phyloP scores from a whole-genome alignment of 2,113 vertebrate genomes.

The Antigone vipio region DNA sequence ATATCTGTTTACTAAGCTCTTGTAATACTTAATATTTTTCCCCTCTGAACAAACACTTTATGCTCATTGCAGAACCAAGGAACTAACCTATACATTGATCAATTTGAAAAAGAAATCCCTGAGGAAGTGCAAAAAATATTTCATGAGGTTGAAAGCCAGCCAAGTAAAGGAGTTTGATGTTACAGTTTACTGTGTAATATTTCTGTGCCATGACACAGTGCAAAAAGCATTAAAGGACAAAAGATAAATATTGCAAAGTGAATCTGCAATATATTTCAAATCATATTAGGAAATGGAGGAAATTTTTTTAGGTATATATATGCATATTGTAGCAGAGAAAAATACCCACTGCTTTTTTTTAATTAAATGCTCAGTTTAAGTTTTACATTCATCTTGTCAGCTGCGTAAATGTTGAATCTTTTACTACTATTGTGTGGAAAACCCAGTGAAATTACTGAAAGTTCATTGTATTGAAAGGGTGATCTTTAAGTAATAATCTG shows the following conservation, averaged over 20 bases:
- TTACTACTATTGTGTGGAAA: background rate
- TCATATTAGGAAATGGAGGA: background rate
- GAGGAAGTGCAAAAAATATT: background rate
- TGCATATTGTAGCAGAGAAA: background rate
- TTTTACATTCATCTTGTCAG: background rate
- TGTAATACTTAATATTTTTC: background rate
- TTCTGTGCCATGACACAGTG: background rate
- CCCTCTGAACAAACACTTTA: background rate
- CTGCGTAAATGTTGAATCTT: background rate
- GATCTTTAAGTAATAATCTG: background rate
- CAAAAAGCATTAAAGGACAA: background rate
- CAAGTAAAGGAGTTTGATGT: background rate
- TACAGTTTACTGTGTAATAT: background rate
- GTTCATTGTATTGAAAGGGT: background rate
- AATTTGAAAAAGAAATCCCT: background rate
- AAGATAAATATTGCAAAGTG: background rate
- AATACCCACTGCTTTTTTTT: background rate
- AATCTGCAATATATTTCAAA: slow-evolving; percentile 3
- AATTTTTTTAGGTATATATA: background rate
- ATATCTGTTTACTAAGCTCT: background rate
- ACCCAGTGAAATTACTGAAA: background rate
- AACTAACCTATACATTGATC: background rate
- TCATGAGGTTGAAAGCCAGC: background rate
- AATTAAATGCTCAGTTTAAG: background rate
- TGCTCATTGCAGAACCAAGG: background rate